phyloP scores from a whole-genome alignment of 2,113 vertebrate genomes.

The Corythaixoides concolor region DNA sequence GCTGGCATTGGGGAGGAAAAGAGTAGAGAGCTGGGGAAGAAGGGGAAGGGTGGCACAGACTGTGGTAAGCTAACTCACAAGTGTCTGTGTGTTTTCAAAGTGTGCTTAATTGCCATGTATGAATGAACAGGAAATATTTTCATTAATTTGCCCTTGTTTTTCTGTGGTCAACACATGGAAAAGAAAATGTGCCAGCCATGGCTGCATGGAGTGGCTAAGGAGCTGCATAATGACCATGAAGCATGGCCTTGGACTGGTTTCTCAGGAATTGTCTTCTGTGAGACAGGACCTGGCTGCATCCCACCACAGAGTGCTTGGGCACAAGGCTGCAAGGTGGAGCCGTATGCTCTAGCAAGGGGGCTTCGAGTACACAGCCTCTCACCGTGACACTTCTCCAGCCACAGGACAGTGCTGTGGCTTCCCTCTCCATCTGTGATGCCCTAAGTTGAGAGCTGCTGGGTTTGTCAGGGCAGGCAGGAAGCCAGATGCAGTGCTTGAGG shows the following conservation, averaged over 20 bases:
- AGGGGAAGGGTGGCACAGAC: neutral
- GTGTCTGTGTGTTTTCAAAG: neutral
- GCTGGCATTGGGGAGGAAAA: neutral
- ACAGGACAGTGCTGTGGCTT: neutral
- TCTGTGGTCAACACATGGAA: neutral
- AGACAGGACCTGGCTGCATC: neutral
- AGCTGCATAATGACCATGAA: neutral
- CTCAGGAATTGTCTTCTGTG: neutral
- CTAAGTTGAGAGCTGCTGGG: neutral
- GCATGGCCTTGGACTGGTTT: neutral
- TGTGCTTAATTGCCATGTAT: neutral
- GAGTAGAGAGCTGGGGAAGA: neutral
- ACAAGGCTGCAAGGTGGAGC: neutral
- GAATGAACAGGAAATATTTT: neutral
- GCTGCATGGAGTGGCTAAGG: neutral
- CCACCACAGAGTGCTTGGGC: neutral
- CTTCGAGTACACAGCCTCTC: neutral
- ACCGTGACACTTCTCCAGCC: neutral
- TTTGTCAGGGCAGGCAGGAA: neutral
- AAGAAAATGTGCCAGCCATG: neutral
- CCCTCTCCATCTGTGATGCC: neutral
- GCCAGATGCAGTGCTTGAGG: neutral
- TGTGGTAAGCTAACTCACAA: neutral
- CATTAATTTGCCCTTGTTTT: neutral
- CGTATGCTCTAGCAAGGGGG: rapidly evolving